Evolutionary conservation across 2,888 invertebrate genomes (phyloP).

Genomic region (Hoplodrina ambigua): DNA sequence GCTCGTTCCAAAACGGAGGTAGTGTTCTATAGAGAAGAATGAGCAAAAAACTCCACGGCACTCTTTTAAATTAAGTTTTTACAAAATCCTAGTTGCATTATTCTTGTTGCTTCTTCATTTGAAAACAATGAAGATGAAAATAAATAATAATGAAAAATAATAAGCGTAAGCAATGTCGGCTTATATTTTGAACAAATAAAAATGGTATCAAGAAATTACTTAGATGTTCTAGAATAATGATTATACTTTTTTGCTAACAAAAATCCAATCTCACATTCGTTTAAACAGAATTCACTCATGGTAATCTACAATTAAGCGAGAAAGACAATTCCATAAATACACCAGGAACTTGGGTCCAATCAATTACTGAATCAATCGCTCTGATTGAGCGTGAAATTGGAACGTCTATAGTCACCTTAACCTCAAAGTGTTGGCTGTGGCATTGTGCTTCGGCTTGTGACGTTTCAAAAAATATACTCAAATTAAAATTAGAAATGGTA

Average conservation of each 20-base stretch:
- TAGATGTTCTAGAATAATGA: not conserved
- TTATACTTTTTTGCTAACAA: not conserved
- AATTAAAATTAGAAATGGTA: not conserved
- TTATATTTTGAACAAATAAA: no score
- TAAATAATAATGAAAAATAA: no score
- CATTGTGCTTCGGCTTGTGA: constrained; percentile 5
- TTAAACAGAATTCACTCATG: not conserved
- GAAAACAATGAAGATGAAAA: no score
- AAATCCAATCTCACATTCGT: not conserved
- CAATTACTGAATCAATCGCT: constrained; percentile 50
- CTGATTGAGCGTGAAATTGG: constrained; percentile 54
- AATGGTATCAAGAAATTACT: no score
- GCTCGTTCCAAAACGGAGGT: no score
- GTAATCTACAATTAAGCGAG: not conserved
- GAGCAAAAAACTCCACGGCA: no score
- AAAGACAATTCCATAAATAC: constrained; percentile 36
- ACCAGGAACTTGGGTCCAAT: constrained; percentile 29
- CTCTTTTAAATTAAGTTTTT: no score
- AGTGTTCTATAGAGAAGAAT: no score
- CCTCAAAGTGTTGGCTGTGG: constrained; percentile 23
- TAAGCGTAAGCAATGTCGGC: no score
- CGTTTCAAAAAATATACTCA: constrained; percentile 9
- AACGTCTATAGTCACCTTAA: constrained; percentile 36
- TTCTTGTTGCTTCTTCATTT: no score
- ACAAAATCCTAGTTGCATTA: no score